phyloP scores from a whole-genome alignment of 2,888 invertebrate species.

The Yponomeuta evonymella region DNA sequence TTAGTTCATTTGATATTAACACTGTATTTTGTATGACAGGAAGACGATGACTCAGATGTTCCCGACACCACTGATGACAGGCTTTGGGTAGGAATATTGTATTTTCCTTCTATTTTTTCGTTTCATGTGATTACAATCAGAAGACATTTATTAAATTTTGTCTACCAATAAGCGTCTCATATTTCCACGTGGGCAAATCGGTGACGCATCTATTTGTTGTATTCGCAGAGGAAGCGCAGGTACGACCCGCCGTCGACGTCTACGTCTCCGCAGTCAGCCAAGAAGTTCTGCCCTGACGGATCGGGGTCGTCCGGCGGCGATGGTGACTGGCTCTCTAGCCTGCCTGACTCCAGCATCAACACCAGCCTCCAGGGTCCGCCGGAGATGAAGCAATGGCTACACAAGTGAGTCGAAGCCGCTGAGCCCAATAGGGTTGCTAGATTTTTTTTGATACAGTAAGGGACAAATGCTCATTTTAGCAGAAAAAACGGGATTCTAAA shows the following conservation, averaged over 20 bases:
- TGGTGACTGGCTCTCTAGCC: conserved; percentile 32
- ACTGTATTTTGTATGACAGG: conserved; percentile 33
- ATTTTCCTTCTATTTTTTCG: background rate
- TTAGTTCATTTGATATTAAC: background rate
- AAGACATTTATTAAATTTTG: too few species aligned
- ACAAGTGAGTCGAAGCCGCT: conserved; percentile 35
- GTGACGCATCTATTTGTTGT: background rate
- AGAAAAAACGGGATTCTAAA: too few species aligned
- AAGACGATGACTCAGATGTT: conserved; percentile 56
- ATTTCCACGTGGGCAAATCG: background rate
- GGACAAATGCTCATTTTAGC: too few species aligned
- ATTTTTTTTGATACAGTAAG: too few species aligned
- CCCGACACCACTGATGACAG: conserved; percentile 37
- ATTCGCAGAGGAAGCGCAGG: conserved; percentile 56
- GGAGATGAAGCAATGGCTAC: conserved; percentile 59
- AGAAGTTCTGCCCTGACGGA: conserved; percentile 58
- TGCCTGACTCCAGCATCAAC: conserved; percentile 27
- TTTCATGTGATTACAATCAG: background rate
- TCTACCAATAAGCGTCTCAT: too few species aligned
- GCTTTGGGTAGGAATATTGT: conserved; percentile 47
- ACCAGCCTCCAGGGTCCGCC: conserved; percentile 38
- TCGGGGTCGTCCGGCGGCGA: conserved; percentile 28
- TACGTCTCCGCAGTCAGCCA: conserved; percentile 40
- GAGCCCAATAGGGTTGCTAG: too few species aligned
- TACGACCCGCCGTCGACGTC: conserved; percentile 42